Conservation (phyloP, 2,797 vertebrate genomes). For the Pseudotriccus pelzelni region DNA sequence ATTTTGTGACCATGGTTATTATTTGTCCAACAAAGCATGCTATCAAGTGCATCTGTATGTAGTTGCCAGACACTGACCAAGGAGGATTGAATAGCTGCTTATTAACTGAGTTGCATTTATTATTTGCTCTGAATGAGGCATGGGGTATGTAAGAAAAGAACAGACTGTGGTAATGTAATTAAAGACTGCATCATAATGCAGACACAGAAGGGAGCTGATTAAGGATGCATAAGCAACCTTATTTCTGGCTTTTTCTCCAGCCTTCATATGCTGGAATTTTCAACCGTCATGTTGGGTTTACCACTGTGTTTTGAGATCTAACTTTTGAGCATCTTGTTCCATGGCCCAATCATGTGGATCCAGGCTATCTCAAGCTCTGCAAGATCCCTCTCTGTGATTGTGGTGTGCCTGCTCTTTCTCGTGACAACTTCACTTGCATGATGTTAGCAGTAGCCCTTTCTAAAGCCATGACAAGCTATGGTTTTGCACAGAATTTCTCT, state of each 20-base stretch:
- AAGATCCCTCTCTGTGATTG: neutral
- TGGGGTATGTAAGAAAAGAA: neutral
- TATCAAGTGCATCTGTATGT: neutral
- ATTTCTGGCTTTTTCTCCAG: neutral
- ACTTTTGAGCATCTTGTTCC: neutral
- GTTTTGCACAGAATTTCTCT: neutral
- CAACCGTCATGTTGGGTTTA: neutral
- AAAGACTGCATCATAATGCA: constrained; percentile 7
- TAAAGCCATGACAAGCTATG: neutral
- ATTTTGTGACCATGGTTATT: neutral
- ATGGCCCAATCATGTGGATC: neutral
- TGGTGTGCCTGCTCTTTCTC: neutral
- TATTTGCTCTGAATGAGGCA: constrained; percentile 15
- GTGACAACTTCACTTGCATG: neutral
- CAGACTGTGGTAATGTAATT: constrained; percentile 39
- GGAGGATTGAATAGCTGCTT: constrained; percentile 8
- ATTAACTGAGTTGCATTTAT: constrained; percentile 5
- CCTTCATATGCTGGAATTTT: neutral
- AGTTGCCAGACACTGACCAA: constrained; percentile 11
- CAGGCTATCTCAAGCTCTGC: neutral
- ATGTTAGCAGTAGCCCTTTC: neutral
- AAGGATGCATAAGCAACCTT: neutral
- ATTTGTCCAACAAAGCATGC: neutral
- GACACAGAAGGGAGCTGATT: constrained; percentile 9
- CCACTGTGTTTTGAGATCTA: neutral